Evolutionary conservation across 2,797 vertebrate genomes (phyloP).

Genomic region (Semaprochilodus insignis): DNA sequence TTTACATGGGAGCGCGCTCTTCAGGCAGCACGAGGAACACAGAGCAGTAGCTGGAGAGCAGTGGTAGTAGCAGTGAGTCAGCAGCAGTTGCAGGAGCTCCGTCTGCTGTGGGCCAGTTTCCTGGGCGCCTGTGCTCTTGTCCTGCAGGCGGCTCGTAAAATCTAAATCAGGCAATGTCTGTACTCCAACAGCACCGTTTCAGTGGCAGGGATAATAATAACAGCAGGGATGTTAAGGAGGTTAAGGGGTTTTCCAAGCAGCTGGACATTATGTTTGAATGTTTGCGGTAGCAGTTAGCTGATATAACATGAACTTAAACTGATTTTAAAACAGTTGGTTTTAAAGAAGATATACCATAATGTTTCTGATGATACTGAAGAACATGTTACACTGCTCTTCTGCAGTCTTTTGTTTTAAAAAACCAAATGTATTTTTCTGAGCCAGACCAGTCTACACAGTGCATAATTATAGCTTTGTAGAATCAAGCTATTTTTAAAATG

Average conservation of each 20-base stretch:
- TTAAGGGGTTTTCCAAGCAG: not conserved
- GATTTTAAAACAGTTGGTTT: too few species aligned
- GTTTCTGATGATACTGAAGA: too few species aligned
- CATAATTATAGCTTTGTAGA: too few species aligned
- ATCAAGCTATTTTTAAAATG: too few species aligned
- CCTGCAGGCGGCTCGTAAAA: not conserved
- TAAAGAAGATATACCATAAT: too few species aligned
- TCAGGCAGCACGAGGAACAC: not conserved
- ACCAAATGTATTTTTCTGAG: too few species aligned
- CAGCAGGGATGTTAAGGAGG: not conserved
- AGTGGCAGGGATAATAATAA: not conserved
- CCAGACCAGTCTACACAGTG: too few species aligned
- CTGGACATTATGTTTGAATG: not conserved
- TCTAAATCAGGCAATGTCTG: conserved; percentile 21
- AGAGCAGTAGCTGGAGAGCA: not conserved
- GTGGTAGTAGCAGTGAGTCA: not conserved
- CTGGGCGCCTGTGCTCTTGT: not conserved
- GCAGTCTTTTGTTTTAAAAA: too few species aligned
- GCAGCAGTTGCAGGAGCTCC: not conserved
- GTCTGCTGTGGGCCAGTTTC: conserved; percentile 10
- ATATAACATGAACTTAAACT: not conserved
- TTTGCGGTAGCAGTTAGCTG: not conserved
- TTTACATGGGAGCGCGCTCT: not conserved
- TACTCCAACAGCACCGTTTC: not conserved
- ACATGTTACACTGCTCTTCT: too few species aligned